Evolutionary conservation across 2,113 vertebrate genomes (phyloP).

Genomic region (Apodemus sylvaticus): DNA sequence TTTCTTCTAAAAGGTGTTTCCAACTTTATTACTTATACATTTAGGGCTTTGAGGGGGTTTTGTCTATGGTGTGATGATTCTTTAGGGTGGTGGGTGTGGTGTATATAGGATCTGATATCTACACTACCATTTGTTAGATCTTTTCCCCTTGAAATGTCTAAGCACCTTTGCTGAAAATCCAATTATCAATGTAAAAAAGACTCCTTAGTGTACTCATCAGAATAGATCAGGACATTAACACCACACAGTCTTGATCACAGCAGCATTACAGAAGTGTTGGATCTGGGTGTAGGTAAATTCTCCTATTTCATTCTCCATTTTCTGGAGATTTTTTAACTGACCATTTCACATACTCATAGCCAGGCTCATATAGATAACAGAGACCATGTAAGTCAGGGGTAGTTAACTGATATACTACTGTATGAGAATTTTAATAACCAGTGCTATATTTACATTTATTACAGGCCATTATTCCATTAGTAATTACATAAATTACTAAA

Average conservation of each 20-base stretch:
- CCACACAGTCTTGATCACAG: background rate
- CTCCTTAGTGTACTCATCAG: background rate
- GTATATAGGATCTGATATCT: background rate
- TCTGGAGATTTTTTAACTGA: background rate
- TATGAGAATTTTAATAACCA: background rate
- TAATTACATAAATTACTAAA: conserved; percentile 30
- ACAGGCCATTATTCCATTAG: background rate
- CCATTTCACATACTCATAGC: background rate
- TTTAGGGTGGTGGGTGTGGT: background rate
- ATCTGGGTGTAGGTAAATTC: background rate
- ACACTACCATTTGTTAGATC: background rate
- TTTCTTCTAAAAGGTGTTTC: background rate
- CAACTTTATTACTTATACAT: background rate
- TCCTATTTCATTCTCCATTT: background rate
- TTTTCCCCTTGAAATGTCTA: conserved; percentile 7
- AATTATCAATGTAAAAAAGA: background rate
- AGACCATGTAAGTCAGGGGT: background rate
- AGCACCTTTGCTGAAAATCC: conserved; percentile 44
- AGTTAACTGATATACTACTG: background rate
- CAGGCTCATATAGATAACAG: background rate
- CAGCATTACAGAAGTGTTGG: background rate
- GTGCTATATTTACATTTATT: conserved; percentile 7
- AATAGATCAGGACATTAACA: background rate
- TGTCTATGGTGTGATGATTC: background rate
- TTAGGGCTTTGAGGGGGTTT: background rate